Conservation (phyloP, 2,797 vertebrate species). For the Paratrypauchen microcephalus region DNA sequence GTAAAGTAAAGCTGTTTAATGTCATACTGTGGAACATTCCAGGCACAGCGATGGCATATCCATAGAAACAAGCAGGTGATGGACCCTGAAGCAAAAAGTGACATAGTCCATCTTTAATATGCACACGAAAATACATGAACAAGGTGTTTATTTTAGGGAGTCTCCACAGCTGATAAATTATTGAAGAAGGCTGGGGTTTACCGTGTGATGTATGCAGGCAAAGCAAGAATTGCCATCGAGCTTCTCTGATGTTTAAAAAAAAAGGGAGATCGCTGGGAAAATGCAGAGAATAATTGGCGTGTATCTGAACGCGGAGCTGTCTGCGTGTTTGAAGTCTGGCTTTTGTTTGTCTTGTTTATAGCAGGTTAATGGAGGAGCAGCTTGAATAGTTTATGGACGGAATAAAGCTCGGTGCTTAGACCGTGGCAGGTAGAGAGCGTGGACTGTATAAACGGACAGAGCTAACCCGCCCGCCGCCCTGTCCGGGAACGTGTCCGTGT, state of each 20-base stretch:
- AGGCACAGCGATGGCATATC: no score
- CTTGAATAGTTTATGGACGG: background rate
- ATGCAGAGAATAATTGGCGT: slow-evolving; percentile 62
- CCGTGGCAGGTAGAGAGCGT: no score
- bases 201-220: slow-evolving; percentile 6
- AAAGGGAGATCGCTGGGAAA: background rate
- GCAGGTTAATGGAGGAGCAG: background rate
- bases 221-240: slow-evolving; percentile 52
- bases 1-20: no score
- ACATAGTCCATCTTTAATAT: slow-evolving; percentile 13
- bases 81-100: no score
- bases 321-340: slow-evolving; percentile 56
- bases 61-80: no score
- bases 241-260: slow-evolving; percentile 66
- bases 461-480: no score
- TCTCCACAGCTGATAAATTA: slow-evolving; percentile 73
- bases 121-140: slow-evolving; percentile 30
- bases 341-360: slow-evolving; percentile 68
- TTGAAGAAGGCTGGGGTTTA: slow-evolving; percentile 71
- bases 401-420: background rate
- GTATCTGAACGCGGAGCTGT: slow-evolving; percentile 35
- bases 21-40: no score
- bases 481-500: no score
- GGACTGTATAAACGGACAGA: no score
- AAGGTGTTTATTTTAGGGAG: slow-evolving; percentile 65